phyloP scores from a whole-genome alignment of 2,888 invertebrate genomes.

The Andrena minutula region DNA sequence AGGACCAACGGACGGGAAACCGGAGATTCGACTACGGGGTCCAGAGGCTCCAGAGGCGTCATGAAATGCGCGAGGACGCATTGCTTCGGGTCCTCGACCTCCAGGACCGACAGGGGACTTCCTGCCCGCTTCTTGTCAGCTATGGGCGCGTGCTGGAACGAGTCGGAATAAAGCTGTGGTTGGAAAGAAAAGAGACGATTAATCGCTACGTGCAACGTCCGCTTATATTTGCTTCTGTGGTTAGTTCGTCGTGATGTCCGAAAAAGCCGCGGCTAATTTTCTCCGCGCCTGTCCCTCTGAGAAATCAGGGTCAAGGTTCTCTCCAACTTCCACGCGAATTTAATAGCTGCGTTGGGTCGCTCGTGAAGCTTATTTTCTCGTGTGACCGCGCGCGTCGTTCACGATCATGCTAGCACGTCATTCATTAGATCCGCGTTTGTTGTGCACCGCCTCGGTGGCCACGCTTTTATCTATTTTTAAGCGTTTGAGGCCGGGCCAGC shows the following conservation, averaged over 20 bases:
- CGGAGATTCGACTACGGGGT: conserved; percentile 94
- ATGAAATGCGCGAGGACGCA: conserved; percentile 95
- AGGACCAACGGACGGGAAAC: conserved; percentile 92
- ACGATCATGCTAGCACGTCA: conserved; percentile 20
- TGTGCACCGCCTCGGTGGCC: background rate
- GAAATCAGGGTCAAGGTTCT: too few species aligned
- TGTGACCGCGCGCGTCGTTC: background rate
- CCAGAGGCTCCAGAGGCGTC: conserved; percentile 94
- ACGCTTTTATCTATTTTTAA: conserved; percentile 61
- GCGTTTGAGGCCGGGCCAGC: conserved; percentile 48
- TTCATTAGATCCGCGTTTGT: conserved; percentile 43
- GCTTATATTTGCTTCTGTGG: background rate
- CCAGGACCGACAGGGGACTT: conserved; percentile 90
- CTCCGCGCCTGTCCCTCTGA: too few species aligned
- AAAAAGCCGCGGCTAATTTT: background rate
- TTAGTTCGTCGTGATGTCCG: background rate
- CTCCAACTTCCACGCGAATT: too few species aligned
- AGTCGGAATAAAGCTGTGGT: conserved; percentile 45
- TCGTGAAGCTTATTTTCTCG: background rate
- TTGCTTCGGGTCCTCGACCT: conserved; percentile 95
- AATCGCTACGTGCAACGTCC: background rate
- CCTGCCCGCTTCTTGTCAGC: conserved; percentile 86
- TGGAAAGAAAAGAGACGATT: conserved; percentile 8
- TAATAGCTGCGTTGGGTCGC: too few species aligned
- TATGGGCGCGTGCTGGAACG: conserved; percentile 87